phyloP scores from a whole-genome alignment of 2,888 invertebrate species.

The Eilema caniola region DNA sequence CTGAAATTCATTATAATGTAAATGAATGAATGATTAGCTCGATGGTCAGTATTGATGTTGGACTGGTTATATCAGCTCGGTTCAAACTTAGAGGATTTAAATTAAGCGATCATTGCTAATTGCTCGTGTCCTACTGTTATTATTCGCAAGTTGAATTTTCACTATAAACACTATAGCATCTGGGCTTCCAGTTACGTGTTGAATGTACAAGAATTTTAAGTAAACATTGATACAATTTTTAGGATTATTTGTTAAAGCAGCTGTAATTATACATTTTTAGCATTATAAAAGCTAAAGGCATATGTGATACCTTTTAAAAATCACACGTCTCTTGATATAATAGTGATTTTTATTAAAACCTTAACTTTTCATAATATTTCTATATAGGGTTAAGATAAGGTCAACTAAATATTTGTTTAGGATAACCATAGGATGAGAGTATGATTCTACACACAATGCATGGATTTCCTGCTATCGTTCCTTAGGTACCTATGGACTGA shows the following conservation, averaged over 20 bases:
- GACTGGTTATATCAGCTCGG: slow-evolving; percentile 19
- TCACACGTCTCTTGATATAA: too few relatives aligned
- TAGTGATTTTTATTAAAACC: too few relatives aligned
- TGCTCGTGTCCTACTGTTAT: slow-evolving; percentile 16
- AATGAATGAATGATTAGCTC: too few relatives aligned
- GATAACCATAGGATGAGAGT: not conserved
- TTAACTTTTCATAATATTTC: not conserved
- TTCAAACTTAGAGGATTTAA: slow-evolving; percentile 15
- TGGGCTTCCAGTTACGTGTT: not conserved
- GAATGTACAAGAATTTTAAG: too few relatives aligned
- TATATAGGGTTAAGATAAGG: not conserved
- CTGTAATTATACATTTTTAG: too few relatives aligned
- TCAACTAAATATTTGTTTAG: not conserved
- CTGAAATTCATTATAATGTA: slow-evolving; percentile 38
- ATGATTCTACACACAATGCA: not conserved
- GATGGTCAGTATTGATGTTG: slow-evolving; percentile 39
- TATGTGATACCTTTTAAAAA: too few relatives aligned
- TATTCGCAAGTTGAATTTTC: not conserved
- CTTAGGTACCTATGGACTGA: too few relatives aligned
- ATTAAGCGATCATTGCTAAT: slow-evolving; percentile 32
- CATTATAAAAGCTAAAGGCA: too few relatives aligned
- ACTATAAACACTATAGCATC: not conserved
- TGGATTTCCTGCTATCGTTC: not conserved
- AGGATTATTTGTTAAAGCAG: too few relatives aligned
- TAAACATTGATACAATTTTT: too few relatives aligned